Conservation (phyloP, 2,113 vertebrate species). For the Myotis yumanensis region DNA sequence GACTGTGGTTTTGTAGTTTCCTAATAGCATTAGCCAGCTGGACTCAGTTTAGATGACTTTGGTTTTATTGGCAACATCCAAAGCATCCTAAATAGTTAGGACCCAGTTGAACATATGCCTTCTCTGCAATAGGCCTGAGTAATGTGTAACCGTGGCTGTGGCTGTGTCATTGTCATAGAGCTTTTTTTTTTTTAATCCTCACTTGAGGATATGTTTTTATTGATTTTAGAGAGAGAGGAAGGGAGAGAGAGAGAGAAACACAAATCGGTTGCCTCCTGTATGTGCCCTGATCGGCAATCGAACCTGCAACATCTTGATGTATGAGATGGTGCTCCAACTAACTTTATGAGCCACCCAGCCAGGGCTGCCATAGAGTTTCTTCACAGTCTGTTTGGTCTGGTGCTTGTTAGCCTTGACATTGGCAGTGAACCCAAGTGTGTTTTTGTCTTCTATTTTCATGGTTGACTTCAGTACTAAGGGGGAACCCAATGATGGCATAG, state of each 20-base stretch:
- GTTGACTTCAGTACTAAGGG: neutral
- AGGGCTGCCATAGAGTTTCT: neutral
- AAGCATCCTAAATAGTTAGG: neutral
- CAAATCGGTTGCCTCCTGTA: neutral
- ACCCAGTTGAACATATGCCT: neutral
- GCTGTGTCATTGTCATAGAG: neutral
- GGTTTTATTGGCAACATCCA: slow-evolving; percentile 19
- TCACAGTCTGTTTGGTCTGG: neutral
- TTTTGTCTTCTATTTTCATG: neutral
- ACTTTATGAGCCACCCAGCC: neutral
- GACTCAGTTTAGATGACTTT: neutral
- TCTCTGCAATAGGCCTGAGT: neutral
- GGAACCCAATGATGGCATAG: neutral
- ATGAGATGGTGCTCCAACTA: neutral
- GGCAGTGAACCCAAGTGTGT: neutral
- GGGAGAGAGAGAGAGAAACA: neutral
- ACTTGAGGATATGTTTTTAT: neutral
- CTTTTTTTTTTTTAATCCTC: neutral
- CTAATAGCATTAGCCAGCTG: neutral
- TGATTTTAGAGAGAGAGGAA: neutral
- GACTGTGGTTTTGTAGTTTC: neutral
- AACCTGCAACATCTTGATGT: neutral
- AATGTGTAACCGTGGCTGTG: neutral
- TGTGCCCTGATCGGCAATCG: neutral
- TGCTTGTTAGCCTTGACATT: neutral